Evolutionary conservation across 2,113 vertebrate genomes (phyloP).

Genomic region (Oceanodroma tethys): DNA sequence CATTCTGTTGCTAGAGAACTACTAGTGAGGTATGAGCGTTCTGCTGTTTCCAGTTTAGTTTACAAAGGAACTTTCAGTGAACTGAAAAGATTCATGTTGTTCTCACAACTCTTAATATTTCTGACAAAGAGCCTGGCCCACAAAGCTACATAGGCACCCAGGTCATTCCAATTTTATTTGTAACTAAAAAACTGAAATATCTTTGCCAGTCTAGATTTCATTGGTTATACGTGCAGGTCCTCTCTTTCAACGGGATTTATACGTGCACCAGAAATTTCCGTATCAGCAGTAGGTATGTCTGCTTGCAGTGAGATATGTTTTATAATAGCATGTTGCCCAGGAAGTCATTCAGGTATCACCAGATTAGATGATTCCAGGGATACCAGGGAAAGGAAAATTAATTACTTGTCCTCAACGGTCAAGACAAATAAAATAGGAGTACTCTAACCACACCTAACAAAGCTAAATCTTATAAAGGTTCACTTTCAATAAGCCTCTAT

Average conservation of each 20-base stretch:
- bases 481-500: neutral
- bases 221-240: fast-evolving
- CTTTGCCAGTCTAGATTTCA: neutral
- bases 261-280: neutral
- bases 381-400: neutral
- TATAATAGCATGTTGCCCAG: neutral
- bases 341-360: neutral
- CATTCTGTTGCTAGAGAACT: neutral
- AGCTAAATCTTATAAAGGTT: neutral
- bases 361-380: neutral
- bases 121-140: neutral
- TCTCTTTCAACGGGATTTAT: neutral
- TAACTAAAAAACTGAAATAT: neutral
- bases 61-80: neutral
- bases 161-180: neutral
- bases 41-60: neutral
- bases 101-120: neutral
- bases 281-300: neutral
- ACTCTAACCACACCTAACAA: neutral
- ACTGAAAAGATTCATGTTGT: neutral
- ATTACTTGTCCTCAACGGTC: neutral
- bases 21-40: neutral
- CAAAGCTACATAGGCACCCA: neutral
- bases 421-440: neutral
- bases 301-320: no score